Percentiles rank a stretch among this genome's conserved stretches.
phyloP scores from a whole-genome alignment of 2,113 vertebrate species.

The Gymnarchus niloticus region DNA sequence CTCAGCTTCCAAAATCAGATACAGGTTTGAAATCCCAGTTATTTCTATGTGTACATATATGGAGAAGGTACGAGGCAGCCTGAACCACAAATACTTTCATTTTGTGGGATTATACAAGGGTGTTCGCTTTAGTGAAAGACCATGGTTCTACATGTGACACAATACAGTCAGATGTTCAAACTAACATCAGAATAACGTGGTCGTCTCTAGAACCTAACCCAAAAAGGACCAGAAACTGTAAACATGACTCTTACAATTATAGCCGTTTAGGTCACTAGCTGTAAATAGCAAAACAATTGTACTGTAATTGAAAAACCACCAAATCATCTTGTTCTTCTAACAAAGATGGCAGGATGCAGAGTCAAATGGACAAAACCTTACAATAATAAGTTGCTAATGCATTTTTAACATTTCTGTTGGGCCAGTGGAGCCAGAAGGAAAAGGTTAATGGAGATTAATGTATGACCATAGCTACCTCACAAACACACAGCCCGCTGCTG shows the following conservation, averaged over 20 bases:
- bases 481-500: background rate
- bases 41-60: background rate
- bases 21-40: background rate
- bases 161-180: background rate
- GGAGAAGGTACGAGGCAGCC: background rate
- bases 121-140: background rate
- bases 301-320: background rate
- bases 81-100: background rate
- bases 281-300: background rate
- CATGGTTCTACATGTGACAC: background rate
- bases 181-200: background rate
- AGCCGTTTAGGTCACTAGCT: background rate
- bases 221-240: background rate
- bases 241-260: background rate
- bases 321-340: background rate
- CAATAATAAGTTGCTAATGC: background rate
- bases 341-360: background rate
- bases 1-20: constrained; percentile 16
- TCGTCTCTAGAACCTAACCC: background rate
- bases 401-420: background rate
- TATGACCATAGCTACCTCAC: background rate
- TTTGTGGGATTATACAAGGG: background rate
- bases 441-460: constrained; percentile 10
- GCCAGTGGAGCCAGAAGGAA: background rate
- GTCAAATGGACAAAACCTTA: background rate